A percentile compares a stretch with the other conserved stretches of the same genome.
Evolutionary conservation across 2,797 vertebrate species (phyloP).

Genomic region (Protosalanx chinensis): DNA sequence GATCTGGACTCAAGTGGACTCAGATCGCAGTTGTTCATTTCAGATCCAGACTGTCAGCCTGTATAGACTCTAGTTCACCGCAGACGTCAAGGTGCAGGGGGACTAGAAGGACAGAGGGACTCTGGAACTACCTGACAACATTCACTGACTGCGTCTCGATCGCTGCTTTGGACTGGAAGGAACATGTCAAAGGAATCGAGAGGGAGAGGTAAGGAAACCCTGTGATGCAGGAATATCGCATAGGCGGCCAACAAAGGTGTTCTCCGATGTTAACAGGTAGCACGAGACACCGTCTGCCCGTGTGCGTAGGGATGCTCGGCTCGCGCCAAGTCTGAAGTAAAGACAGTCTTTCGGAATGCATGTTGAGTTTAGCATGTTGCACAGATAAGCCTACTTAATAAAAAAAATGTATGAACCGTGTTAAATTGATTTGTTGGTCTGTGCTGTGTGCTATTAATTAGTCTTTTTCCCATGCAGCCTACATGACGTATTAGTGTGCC

Average conservation of each 20-base stretch:
- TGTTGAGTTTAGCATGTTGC: background rate
- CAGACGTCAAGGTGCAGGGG: constrained; percentile 54
- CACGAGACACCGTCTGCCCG: constrained; percentile 23
- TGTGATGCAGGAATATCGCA: background rate
- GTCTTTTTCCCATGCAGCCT: background rate
- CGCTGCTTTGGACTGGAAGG: constrained; percentile 44
- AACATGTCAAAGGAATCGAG: constrained; percentile 72
- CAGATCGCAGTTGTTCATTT: constrained; percentile 29
- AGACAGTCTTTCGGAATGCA: constrained; percentile 69
- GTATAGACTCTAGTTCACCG: constrained; percentile 25
- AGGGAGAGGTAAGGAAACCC: constrained; percentile 66
- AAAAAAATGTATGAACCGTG: no score
- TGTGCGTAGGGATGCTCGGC: constrained; percentile 21
- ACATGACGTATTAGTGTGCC: background rate
- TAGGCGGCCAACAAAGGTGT: background rate
- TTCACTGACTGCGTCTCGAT: constrained; percentile 22
- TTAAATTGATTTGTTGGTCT: background rate
- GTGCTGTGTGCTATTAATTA: background rate
- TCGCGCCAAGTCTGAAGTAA: constrained; percentile 17
- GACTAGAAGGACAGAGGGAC: constrained; percentile 49
- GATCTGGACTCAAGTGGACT: constrained; percentile 48
- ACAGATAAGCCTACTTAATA: background rate
- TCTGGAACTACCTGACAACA: constrained; percentile 49
- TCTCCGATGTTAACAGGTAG: constrained; percentile 61
- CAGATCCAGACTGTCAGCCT: background rate